A percentile compares a stretch with the other conserved stretches of the same genome.
Conservation (phyloP, 2,113 vertebrate species). For the Ciconia maguari region DNA sequence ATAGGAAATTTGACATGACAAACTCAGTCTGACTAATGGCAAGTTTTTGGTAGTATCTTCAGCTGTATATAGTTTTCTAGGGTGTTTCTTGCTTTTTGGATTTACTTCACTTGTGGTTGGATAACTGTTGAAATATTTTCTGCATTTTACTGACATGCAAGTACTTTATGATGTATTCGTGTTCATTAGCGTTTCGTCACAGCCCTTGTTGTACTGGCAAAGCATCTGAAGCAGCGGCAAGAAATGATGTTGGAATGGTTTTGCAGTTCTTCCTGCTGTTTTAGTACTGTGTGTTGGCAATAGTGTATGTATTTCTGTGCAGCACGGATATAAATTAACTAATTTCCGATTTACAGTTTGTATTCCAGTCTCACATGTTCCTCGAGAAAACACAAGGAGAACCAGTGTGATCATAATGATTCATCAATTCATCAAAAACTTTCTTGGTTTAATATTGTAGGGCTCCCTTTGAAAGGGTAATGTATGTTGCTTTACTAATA, state of each 20-base stretch:
- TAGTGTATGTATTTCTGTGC: background rate
- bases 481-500: background rate
- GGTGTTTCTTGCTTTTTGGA: background rate
- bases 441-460: background rate
- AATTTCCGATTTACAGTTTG: background rate
- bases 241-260: background rate
- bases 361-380: background rate
- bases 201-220: background rate
- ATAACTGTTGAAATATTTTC: background rate
- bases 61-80: background rate
- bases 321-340: background rate
- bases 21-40: background rate
- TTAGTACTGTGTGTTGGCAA: background rate
- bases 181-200: background rate
- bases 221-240: background rate
- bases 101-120: background rate
- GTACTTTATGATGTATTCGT: background rate
- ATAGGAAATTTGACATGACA: background rate
- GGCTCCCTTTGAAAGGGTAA: background rate
- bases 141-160: background rate
- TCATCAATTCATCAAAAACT: background rate
- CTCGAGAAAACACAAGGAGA: background rate
- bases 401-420: background rate
- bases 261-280: background rate
- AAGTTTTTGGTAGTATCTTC: background rate